phyloP scores from a whole-genome alignment of 2,888 invertebrate genomes.

The Papilio demoleus region DNA sequence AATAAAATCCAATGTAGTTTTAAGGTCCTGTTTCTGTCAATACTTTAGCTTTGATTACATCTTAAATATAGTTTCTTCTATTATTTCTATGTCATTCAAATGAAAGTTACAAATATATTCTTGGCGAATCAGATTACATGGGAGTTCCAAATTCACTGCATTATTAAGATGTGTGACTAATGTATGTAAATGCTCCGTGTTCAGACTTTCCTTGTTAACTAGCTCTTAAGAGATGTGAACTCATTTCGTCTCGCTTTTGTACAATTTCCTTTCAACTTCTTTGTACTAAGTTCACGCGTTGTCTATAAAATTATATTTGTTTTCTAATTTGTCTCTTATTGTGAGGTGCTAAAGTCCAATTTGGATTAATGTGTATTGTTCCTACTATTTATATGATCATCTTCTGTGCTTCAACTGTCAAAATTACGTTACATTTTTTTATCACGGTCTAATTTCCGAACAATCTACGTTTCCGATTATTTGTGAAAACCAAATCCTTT shows the following conservation, averaged over 20 bases:
- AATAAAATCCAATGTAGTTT: neutral
- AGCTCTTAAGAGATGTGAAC: neutral
- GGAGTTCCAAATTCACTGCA: slow-evolving; percentile 18
- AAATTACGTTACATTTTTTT: neutral
- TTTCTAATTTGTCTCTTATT: neutral
- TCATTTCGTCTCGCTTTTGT: neutral
- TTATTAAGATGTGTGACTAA: slow-evolving; percentile 25
- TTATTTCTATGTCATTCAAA: too few relatives aligned
- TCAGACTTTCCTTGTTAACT: slow-evolving; percentile 6
- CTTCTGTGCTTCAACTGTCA: neutral
- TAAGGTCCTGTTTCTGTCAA: neutral
- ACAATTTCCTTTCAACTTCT: slow-evolving; percentile 20
- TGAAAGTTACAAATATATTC: too few relatives aligned
- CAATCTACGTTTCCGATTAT: neutral
- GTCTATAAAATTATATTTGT: neutral
- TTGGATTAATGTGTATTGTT: neutral
- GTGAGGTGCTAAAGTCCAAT: neutral
- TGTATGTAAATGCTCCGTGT: slow-evolving; percentile 7
- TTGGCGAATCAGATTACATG: neutral
- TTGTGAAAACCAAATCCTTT: neutral
- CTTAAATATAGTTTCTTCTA: too few relatives aligned
- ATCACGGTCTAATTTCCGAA: neutral
- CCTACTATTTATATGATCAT: too few relatives aligned
- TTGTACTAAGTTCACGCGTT: neutral
- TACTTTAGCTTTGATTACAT: neutral